Base-by-base conservation (phyloP, 2,113 vertebrate genomes). In the Narcine bancroftii region DNA sequence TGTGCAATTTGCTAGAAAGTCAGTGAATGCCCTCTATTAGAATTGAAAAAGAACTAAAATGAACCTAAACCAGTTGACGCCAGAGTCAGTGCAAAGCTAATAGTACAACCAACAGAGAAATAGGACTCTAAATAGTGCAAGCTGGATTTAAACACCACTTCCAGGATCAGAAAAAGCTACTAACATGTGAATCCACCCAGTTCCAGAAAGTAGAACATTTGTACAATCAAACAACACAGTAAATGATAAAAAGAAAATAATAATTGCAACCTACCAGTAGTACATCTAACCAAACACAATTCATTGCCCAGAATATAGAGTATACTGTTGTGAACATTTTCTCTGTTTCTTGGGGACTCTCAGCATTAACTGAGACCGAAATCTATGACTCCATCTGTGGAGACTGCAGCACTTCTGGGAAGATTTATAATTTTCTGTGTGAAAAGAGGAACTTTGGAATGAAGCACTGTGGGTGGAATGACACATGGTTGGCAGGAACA, bases 401-500 rank as follows among this genome's bases (percentile, higher is more conserved):
- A 91, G 89, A 47, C 89, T 17, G 89, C 89, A 69, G 89, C 39
- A 69, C 65, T 91, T 91, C 39, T 69, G 65, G 65, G 65, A 5
- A 91, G 6, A 65, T 1, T 91, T 91, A 69, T 69, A 47, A 47
- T 91, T 66, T 66, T 91, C 63, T 69, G 89, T 69, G 65, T 91
- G 42, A 91, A 47, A 91, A 69, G 65, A 69, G 89, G 89, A 91
- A 91, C 89, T 91, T 91, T 91, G 89, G 89, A 91, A 91, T 69
- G 65, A 91, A 91, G 26, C 89, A 47, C 65, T 69, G 89, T 45
- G 65, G 89, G 65, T 47, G 89, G 89, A 89, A 91, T 91, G 89
- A 91, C 89, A 91, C 89, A 91, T 91, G 65, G 89, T 69, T 91
- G 89, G 89, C 89, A 91, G 89, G 60, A 69, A n/a, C 89, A 33